A percentile compares a stretch with the other conserved stretches of the same genome.
Conservation (phyloP, 1,140 invertebrate species). For the Trinorchestia longiramus region DNA sequence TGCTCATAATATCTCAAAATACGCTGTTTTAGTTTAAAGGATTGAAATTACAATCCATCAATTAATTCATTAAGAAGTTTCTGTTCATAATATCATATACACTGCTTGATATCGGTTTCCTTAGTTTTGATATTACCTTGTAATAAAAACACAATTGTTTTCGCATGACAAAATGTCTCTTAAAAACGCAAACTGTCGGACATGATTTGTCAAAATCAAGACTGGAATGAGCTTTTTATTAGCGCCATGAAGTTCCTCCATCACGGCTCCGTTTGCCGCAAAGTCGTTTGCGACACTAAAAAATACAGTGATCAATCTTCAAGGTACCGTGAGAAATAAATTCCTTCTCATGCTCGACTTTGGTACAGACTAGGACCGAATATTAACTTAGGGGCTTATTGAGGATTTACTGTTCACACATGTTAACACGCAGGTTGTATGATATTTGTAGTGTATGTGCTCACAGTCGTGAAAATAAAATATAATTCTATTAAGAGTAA, state of each 20-base stretch:
- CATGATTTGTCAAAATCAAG: conserved; percentile 18
- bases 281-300: background rate
- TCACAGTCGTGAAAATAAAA: background rate
- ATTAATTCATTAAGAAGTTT: background rate
- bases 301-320: background rate
- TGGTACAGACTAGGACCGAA: background rate
- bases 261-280: conserved; percentile 14
- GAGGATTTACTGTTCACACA: background rate
- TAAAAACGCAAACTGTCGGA: background rate
- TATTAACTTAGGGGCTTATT: background rate
- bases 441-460: background rate
- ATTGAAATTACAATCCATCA: background rate
- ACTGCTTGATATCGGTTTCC: background rate
- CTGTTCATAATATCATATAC: background rate
- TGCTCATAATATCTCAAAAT: background rate
- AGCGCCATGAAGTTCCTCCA: background rate
- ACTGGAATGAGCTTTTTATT: conserved; percentile 16
- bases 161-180: background rate
- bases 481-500: background rate
- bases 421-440: background rate
- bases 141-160: background rate
- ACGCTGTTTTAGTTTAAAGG: background rate
- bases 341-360: background rate
- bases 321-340: background rate
- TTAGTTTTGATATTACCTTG: background rate